phyloP scores from a whole-genome alignment of 2,113 vertebrate species.

The Panurus biarmicus region DNA sequence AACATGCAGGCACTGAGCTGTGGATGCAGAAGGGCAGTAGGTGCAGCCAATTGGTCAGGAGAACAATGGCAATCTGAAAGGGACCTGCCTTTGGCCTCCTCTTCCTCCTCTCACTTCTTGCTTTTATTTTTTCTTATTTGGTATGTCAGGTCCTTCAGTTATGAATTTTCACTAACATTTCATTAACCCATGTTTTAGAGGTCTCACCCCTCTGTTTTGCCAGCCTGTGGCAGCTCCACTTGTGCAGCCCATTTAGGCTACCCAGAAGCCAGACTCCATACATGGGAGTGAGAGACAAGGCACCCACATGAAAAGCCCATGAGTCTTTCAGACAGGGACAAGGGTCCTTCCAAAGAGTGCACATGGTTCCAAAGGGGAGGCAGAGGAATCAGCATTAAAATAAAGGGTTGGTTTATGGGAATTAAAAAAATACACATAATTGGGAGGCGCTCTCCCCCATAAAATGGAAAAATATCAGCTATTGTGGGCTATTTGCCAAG shows the following conservation, averaged over 20 bases:
- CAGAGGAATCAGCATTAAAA: not conserved
- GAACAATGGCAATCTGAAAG: not conserved
- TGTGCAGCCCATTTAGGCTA: not conserved
- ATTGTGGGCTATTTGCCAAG: constrained; percentile 7
- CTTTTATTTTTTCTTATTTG: not conserved
- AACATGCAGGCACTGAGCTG: not conserved
- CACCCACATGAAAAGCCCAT: not conserved
- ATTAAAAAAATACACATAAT: not conserved
- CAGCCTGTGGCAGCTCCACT: not conserved
- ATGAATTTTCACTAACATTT: not conserved
- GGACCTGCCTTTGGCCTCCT: not conserved
- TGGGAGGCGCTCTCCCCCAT: not conserved
- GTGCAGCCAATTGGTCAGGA: not conserved
- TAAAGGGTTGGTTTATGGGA: not conserved
- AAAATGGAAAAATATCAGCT: constrained; percentile 35
- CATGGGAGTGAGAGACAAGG: not conserved
- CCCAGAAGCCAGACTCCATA: not conserved
- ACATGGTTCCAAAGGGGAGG: not conserved
- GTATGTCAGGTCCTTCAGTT: not conserved
- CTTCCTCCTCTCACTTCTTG: not conserved
- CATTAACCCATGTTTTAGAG: not conserved
- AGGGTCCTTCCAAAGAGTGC: not conserved
- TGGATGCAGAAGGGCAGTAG: not conserved
- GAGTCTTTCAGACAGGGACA: not conserved
- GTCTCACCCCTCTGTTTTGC: not conserved